Base-by-base conservation (phyloP, 2,113 vertebrate genomes). In the Caretta caretta region DNA sequence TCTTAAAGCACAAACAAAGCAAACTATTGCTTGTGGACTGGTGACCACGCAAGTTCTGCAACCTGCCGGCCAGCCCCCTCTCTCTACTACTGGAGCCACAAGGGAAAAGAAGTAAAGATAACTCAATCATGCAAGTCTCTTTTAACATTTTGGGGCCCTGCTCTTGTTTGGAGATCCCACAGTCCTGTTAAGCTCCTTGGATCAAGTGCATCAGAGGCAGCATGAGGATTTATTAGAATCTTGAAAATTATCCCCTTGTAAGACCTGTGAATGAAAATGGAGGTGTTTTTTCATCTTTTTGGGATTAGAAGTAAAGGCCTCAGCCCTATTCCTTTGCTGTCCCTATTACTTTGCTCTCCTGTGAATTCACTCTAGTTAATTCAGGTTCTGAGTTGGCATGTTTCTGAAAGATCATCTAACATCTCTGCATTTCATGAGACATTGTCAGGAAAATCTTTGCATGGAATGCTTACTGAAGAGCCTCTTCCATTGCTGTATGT, bases 191-290 rank as follows among this genome's bases (percentile, higher is more conserved):
- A 75, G 16, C 6, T n/a, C 69, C 75, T 90, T 48, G 25, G 38
- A 89, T 83, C 11, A 94, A 92, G 53, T 42, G 27, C 19, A 42
- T 89, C 19, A 93, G 75, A 92, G 95, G n/a, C 20, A 90, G 19
- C 13, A 16, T 48, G 25, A 48, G 24, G 46, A 78, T 48, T 78
- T 48, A 48, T 22, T 46, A 8, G 59, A 87, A 4, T 82, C 2
- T n/a, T 84, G 80, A 89, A 89, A 93, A 82, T 59, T 22, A 79
- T 27, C 91, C 31, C 3, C 11, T 81, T 69, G 10, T 62, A 42
- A 78, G 38, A 83, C 65, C 65, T n/a, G 25, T 31, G 51, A 86
- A 88, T 79, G 12, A 79, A 2, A 27, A 65, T 10, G 0, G 54
- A 88, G 31, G 17, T 46, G 22, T 88, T 89, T 96, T 92, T 72